phyloP scores from a whole-genome alignment of 2,797 vertebrate genomes.

The Natrix natrix region DNA sequence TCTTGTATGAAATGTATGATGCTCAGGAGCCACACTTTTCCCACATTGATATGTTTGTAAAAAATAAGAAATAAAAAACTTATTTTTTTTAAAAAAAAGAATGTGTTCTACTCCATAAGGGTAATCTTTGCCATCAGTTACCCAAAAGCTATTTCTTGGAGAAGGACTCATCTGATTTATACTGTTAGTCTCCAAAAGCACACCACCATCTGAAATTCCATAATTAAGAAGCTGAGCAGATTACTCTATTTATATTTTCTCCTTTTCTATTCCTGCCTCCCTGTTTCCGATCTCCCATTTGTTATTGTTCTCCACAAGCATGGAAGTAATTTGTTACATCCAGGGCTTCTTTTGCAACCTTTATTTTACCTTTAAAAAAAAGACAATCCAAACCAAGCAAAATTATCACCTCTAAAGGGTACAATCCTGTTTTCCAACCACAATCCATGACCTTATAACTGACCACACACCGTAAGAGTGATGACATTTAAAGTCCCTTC shows the following conservation, averaged over 20 bases:
- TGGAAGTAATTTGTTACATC: not conserved
- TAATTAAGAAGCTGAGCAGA: not conserved
- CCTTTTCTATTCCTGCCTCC: not conserved
- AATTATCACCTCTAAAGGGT: not conserved
- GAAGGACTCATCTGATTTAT: slow-evolving; percentile 25
- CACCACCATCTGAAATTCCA: slow-evolving; percentile 6
- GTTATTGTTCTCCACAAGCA: not conserved
- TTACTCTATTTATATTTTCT: not conserved
- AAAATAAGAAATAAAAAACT: no score
- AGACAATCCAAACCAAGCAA: not conserved
- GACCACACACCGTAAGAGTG: not conserved
- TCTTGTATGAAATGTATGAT: no score
- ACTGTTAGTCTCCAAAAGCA: not conserved
- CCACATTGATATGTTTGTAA: no score
- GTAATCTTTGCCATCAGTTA: slow-evolving; percentile 22
- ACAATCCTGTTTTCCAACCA: not conserved
- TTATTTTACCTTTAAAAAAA: not conserved
- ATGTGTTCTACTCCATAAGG: slow-evolving; percentile 26
- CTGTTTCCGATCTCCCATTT: not conserved
- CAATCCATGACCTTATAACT: not conserved
- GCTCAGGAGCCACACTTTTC: no score
- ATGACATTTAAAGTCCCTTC: not conserved
- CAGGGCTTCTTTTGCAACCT: not conserved
- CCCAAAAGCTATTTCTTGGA: not conserved
- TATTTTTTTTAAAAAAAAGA: not conserved